These are phyloP conservation scores for Mus spicilegus DNA, from an alignment of 2,113 vertebrate species.

Conservation along the genomic window DNA sequence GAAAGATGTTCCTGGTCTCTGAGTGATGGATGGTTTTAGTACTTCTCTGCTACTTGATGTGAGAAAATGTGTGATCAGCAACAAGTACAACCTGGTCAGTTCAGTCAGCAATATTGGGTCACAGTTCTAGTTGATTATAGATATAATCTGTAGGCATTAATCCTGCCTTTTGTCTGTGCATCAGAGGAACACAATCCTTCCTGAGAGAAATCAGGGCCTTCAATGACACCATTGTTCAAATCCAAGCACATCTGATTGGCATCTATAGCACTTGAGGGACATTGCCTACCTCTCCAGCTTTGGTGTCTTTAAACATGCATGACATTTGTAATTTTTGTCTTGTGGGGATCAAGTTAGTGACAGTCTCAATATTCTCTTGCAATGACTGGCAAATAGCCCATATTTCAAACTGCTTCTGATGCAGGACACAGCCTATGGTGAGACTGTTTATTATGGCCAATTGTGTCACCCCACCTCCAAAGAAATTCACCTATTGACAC, in stretches of 20 bases:
- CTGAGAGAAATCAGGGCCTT: background rate
- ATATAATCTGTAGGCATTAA: background rate
- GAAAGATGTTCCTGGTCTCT: background rate
- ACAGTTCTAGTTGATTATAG: background rate
- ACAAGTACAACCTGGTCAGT: background rate
- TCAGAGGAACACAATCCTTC: background rate
- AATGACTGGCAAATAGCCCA: constrained; percentile 16
- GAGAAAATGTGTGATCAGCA: background rate
- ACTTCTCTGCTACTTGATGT: background rate
- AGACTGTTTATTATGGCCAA: background rate
- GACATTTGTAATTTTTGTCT: background rate
- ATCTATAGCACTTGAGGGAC: background rate
- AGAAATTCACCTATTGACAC: background rate
- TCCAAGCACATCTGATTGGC: background rate
- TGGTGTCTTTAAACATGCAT: background rate
- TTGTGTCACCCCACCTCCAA: accelerated
- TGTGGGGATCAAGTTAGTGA: background rate
- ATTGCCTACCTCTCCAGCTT: background rate
- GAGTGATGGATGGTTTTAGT: background rate
- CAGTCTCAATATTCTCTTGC: background rate
- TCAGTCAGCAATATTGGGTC: background rate
- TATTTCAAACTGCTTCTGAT: background rate
- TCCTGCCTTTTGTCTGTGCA: background rate
- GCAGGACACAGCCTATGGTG: background rate
- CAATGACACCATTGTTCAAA: background rate